Evolutionary conservation across 2,113 vertebrate species (phyloP).

Genomic region (Oncorhynchus masou): DNA sequence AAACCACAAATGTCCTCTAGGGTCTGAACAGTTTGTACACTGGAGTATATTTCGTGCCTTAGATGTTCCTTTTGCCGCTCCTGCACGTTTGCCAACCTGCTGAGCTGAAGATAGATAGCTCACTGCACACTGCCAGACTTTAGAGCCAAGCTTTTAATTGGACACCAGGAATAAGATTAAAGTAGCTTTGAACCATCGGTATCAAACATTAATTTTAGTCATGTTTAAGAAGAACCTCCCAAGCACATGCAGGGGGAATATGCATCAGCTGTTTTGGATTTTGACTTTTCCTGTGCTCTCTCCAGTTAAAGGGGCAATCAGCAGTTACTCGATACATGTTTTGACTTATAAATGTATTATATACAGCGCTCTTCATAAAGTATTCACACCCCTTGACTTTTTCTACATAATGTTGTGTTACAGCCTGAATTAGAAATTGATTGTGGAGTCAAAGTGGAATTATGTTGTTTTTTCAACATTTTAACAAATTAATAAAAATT

Average conservation of each 20-base stretch:
- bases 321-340: too few relatives aligned
- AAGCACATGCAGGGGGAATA: neutral
- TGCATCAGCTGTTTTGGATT: neutral
- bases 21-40: slow-evolving; percentile 40
- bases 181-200: slow-evolving; percentile 55
- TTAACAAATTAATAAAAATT: too few relatives aligned
- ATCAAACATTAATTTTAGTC: slow-evolving; percentile 57
- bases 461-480: too few relatives aligned
- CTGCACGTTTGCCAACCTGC: slow-evolving; percentile 28
- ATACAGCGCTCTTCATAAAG: too few relatives aligned
- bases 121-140: slow-evolving; percentile 22
- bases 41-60: slow-evolving; percentile 10
- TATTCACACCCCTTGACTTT: too few relatives aligned
- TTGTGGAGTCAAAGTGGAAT: too few relatives aligned
- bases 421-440: too few relatives aligned
- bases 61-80: slow-evolving; percentile 43
- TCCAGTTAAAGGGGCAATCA: too few relatives aligned
- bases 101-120: slow-evolving; percentile 6
- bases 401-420: too few relatives aligned
- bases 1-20: slow-evolving; percentile 34
- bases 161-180: slow-evolving; percentile 62
- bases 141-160: slow-evolving; percentile 62
- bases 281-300: neutral
- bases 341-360: too few relatives aligned
- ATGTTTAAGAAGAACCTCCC: slow-evolving; percentile 20